phyloP scores from a whole-genome alignment of 2,113 vertebrate genomes.

The Protomyctophum bolini region DNA sequence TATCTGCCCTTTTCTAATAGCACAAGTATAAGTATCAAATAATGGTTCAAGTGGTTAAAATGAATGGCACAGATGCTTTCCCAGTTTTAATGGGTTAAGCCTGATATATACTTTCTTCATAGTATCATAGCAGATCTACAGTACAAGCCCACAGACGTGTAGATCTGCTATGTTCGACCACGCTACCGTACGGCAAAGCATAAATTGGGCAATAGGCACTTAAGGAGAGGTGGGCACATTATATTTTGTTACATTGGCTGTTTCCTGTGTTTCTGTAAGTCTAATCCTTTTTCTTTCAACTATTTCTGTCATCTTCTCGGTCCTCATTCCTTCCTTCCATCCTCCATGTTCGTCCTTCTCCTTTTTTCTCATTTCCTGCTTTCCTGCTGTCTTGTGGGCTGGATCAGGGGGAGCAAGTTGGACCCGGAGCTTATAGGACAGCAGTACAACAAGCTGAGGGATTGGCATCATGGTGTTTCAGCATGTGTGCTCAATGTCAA shows the following conservation, averaged over 20 bases:
- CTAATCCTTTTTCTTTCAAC: not conserved
- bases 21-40: too few species aligned
- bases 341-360: conserved; percentile 9
- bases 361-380: conserved; percentile 2
- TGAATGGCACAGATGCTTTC: too few species aligned
- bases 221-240: not conserved
- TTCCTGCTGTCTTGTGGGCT: conserved; percentile 66
- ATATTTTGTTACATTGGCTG: not conserved
- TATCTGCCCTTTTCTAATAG: too few species aligned
- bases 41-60: too few species aligned
- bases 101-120: too few species aligned
- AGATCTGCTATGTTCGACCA: too few species aligned
- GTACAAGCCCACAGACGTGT: too few species aligned
- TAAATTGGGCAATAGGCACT: not conserved
- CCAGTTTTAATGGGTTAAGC: too few species aligned
- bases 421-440: conserved; percentile 89
- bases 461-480: conserved; percentile 96
- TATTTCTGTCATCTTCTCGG: conserved; percentile 4
- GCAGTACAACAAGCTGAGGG: conserved; percentile 95
- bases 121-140: too few species aligned
- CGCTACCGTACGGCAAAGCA: too few species aligned
- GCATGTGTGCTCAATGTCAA: conserved; percentile 92
- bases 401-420: conserved; percentile 82
- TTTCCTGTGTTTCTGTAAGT: conserved; percentile 2
- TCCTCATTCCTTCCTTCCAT: conserved; percentile 10